Conservation (phyloP, 2,113 vertebrate species). For the Andinoacara biseriatus region DNA sequence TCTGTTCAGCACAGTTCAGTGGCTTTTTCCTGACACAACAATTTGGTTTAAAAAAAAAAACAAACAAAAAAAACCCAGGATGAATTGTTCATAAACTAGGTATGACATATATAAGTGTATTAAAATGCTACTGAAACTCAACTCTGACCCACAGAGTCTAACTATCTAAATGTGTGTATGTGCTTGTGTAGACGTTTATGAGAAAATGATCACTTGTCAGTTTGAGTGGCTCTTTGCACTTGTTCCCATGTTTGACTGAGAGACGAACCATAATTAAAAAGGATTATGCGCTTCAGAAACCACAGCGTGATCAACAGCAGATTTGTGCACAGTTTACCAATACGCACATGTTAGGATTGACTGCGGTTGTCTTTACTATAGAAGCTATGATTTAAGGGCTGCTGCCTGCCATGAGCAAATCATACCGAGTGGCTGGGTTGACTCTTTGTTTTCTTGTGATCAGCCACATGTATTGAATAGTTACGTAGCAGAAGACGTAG, state of each 20-base stretch:
- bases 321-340: constrained; percentile 15
- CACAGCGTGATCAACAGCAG: constrained; percentile 34
- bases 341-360: constrained; percentile 5
- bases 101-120: neutral
- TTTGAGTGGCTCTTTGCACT: constrained; percentile 19
- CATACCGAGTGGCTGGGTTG: constrained; percentile 23
- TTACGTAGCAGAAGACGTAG: neutral
- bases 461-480: neutral
- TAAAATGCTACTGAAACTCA: neutral
- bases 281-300: constrained; percentile 27
- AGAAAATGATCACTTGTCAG: constrained; percentile 38
- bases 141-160: neutral
- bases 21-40: neutral
- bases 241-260: constrained; percentile 8
- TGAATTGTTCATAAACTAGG: neutral
- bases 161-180: neutral
- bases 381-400: constrained; percentile 39
- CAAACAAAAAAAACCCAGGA: neutral
- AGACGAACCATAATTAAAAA: constrained; percentile 45
- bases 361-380: constrained; percentile 24
- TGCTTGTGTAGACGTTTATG: neutral
- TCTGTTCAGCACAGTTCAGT: neutral
- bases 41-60: neutral
- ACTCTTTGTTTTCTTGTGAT: constrained; percentile 16
- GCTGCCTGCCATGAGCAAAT: constrained; percentile 24